Evolutionary conservation across 2,888 invertebrate genomes (phyloP), one percentile per base, ranked within the genome.

Genomic region (Melangyna quadrimaculata): DNA sequence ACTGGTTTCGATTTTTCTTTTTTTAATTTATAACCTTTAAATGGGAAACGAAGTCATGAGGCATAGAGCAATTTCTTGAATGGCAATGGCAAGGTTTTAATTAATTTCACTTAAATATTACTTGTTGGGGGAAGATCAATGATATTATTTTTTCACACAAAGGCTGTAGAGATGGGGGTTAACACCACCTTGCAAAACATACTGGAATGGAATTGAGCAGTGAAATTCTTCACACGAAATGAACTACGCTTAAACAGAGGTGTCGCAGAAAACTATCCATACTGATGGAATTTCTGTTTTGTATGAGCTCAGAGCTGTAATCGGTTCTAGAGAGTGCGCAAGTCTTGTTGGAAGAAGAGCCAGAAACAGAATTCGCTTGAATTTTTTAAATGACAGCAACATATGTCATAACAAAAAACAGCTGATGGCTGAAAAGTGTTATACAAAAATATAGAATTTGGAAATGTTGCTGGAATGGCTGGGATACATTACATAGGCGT

Each of bases 401-500:
- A 12, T 12, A 55, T 75, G 79, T 79, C 84, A 84, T 59, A 83
- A 84, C 71, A 84, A 67, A 67, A 79, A 75, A 67, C 84, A 79
- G 84, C 79, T 84, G 79, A n/a, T 40, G 8, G 3, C 24, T 14
- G 0, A 14, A 51, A 74, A 63, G 63, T 83, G 78, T 14, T 57
- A 78, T 78, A 74, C 65, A 3, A 14, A n/a, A 37, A 32, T 35
- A n/a, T 8, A 14, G 3, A 19, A 2, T 22, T 19, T 5, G 22
- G n/a, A 19, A 43, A 67, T 35, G 37, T 70, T 63, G 70, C 43
- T n/a, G 19, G 7, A 29, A n/a, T n/a, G 1, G 5, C 17, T 19
- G 2, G 3, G 14, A 59, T 40, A 77, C 27, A 55, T 55, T 14
- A 22, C 51, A 59, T 59, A 24, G 72, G 24, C 4, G 45, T 14